Conservation (phyloP, 2,113 vertebrate genomes). For the Scytalopus superciliaris region DNA sequence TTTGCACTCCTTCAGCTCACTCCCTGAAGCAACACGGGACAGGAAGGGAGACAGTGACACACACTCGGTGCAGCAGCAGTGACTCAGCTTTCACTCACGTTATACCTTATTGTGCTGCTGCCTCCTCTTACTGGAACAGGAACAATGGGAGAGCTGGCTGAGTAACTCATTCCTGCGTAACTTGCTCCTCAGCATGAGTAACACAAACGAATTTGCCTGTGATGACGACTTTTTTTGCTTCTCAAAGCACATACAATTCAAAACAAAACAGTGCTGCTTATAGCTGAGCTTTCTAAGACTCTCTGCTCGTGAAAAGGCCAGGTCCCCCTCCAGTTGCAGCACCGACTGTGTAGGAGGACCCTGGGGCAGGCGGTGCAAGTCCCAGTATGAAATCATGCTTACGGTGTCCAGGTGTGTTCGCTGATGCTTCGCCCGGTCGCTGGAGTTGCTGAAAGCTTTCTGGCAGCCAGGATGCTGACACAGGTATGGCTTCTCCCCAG, state of each 20-base stretch:
- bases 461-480: conserved; percentile 98
- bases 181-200: background rate
- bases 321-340: background rate
- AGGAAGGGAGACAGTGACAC: background rate
- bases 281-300: background rate
- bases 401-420: conserved; percentile 98
- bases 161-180: conserved; percentile 1
- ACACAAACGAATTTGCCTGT: background rate
- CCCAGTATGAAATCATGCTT: conserved; percentile 58
- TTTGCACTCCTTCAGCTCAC: background rate
- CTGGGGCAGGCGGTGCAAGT: background rate
- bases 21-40: background rate
- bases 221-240: background rate
- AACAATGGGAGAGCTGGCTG: conserved; percentile 27
- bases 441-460: conserved; percentile 99
- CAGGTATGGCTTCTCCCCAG: conserved; percentile 96
- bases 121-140: conserved; percentile 17
- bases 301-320: background rate
- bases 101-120: background rate
- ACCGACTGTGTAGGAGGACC: background rate
- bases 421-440: conserved; percentile 96
- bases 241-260: background rate
- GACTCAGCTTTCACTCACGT: conserved; percentile 34
- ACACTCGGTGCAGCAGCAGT: background rate
- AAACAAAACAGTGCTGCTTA: background rate